These are phyloP conservation scores for Oncorhynchus gorbuscha DNA, from an alignment of 2,113 vertebrate species.

Conservation along the genomic window DNA sequence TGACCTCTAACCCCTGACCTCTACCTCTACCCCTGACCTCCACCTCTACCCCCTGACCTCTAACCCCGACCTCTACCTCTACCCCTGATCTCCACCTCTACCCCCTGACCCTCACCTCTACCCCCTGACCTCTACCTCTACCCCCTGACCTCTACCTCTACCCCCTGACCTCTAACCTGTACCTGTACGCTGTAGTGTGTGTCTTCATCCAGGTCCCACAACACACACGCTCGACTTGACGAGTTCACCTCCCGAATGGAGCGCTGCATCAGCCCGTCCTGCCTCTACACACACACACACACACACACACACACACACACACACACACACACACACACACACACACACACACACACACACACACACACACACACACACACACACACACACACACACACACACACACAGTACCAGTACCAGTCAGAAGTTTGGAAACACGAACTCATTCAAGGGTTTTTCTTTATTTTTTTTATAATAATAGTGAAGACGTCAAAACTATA, in stretches of 20 bases:
- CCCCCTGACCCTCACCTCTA: too few relatives aligned
- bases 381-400: neutral
- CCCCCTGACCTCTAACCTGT: neutral
- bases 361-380: slow-evolving; percentile 3
- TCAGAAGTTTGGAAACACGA: too few relatives aligned
- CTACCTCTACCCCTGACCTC: too few relatives aligned
- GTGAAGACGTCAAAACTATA: too few relatives aligned
- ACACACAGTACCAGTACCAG: neutral
- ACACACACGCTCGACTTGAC: slow-evolving; percentile 88
- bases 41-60: too few relatives aligned
- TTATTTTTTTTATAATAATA: too few relatives aligned
- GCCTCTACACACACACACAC: slow-evolving; percentile 73
- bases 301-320: slow-evolving; percentile 26
- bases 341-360: slow-evolving; percentile 5
- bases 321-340: slow-evolving; percentile 13
- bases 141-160: neutral
- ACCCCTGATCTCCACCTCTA: too few relatives aligned
- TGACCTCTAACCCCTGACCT: too few relatives aligned
- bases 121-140: neutral
- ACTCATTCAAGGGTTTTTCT: too few relatives aligned
- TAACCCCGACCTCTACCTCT: too few relatives aligned
- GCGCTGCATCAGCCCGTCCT: slow-evolving; percentile 91
- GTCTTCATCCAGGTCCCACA: slow-evolving; percentile 94
- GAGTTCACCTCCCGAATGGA: slow-evolving; percentile 97
- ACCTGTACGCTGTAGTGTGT: slow-evolving; percentile 92